These are phyloP conservation scores for Agelaius tricolor DNA, from an alignment of 2,113 vertebrate genomes.

Conservation along the genomic window DNA sequence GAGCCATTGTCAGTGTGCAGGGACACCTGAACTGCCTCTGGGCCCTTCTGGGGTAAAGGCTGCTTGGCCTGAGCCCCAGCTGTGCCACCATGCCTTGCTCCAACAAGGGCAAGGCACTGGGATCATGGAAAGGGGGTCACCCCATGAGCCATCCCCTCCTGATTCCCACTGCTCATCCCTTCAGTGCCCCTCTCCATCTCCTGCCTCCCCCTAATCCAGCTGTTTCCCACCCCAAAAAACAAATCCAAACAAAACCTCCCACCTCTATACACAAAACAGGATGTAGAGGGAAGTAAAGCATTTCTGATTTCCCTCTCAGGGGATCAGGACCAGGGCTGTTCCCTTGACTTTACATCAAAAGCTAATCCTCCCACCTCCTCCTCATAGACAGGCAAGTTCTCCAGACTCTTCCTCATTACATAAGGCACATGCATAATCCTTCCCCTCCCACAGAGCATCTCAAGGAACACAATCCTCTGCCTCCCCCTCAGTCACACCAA, in stretches of 20 bases:
- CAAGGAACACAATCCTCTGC: slow-evolving; percentile 56
- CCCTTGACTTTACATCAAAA: slow-evolving; percentile 30
- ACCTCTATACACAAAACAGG: neutral
- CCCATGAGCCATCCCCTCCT: neutral
- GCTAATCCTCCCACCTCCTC: slow-evolving; percentile 35
- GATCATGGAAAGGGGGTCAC: rapidly evolving
- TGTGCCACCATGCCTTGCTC: neutral
- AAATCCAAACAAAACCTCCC: neutral
- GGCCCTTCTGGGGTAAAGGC: neutral
- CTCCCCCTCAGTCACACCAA: slow-evolving; percentile 52
- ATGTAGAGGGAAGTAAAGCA: neutral
- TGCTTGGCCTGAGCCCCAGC: neutral
- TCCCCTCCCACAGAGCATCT: slow-evolving; percentile 68
- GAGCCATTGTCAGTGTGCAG: neutral
- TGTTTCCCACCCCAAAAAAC: neutral
- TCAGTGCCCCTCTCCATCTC: neutral
- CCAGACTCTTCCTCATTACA: slow-evolving; percentile 56
- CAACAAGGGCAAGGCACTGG: rapidly evolving
- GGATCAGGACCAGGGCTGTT: neutral
- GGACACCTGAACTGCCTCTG: neutral
- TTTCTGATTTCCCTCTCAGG: slow-evolving; percentile 1
- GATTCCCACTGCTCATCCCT: neutral
- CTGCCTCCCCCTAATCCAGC: neutral
- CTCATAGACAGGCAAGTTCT: slow-evolving; percentile 5
- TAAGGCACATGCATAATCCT: slow-evolving; percentile 62